A percentile compares a stretch with the other conserved stretches of the same genome.
Evolutionary conservation across 2,113 vertebrate genomes (phyloP).

Genomic region (Prinia subflava): DNA sequence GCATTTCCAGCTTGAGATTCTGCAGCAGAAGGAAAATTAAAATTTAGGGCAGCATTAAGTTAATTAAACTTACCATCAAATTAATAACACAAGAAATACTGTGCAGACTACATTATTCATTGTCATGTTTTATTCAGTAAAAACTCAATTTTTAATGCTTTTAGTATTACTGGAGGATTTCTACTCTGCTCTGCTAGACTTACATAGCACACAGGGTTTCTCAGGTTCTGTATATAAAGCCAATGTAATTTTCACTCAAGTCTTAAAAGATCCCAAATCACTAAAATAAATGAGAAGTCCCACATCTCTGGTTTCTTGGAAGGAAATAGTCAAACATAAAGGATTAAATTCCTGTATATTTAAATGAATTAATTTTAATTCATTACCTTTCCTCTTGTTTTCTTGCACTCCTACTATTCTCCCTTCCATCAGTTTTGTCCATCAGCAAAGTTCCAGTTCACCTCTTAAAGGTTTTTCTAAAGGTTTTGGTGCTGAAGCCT

Average conservation of each 20-base stretch:
- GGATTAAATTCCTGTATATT: not conserved
- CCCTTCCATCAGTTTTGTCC: not conserved
- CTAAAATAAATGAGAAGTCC: not conserved
- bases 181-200: not conserved
- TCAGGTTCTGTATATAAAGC: not conserved
- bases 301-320: not conserved
- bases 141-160: not conserved
- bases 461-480: not conserved
- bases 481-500: not conserved
- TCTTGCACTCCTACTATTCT: not conserved
- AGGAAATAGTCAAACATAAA: not conserved
- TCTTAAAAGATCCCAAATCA: not conserved
- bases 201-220: not conserved
- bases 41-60: constrained; percentile 28
- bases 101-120: constrained; percentile 38
- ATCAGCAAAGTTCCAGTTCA: not conserved
- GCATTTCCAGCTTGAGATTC: not conserved
- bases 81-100: constrained; percentile 40
- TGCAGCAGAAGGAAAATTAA: not conserved
- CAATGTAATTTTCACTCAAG: not conserved
- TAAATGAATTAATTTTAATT: not conserved
- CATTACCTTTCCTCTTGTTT: not conserved
- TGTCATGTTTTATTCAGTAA: constrained; percentile 47
- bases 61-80: constrained; percentile 40
- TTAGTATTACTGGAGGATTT: constrained; percentile 1